Conservation (phyloP, 2,888 invertebrate species). For the Hedya salicella region DNA sequence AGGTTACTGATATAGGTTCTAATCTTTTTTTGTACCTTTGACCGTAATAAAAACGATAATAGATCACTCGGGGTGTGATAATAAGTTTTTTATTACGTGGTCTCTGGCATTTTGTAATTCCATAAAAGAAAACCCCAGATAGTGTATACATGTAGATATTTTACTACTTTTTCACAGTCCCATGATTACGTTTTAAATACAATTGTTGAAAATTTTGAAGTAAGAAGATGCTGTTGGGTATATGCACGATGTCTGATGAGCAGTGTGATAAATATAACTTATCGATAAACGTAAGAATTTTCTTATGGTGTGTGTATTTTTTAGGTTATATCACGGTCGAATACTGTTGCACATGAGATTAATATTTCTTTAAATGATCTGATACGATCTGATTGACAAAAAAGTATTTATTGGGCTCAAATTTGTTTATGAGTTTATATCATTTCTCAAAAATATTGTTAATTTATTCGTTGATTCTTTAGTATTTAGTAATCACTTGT, state of each 20-base stretch:
- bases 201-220: no score
- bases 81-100: not conserved
- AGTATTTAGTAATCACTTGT: not conserved
- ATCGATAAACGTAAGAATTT: not conserved
- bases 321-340: slow-evolving; percentile 4
- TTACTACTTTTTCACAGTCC: no score
- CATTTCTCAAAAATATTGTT: slow-evolving; percentile 18
- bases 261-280: no score
- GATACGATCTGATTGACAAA: slow-evolving; percentile 27
- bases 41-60: slow-evolving; percentile 1
- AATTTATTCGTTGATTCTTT: slow-evolving; percentile 26
- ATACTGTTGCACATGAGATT: slow-evolving; percentile 28
- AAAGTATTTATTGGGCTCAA: slow-evolving; percentile 21
- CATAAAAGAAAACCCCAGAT: not conserved
- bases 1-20: not conserved
- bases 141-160: no score
- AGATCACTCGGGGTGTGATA: not conserved
- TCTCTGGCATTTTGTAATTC: not conserved
- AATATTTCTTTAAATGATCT: slow-evolving; percentile 27
- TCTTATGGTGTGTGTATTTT: slow-evolving; percentile 3
- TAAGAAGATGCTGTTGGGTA: no score
- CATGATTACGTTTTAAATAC: no score
- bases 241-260: no score
- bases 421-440: slow-evolving; percentile 28
- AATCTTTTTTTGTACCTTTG: not conserved